Base-by-base conservation (phyloP, 2,888 invertebrate species). In the Patella pellucida region DNA sequence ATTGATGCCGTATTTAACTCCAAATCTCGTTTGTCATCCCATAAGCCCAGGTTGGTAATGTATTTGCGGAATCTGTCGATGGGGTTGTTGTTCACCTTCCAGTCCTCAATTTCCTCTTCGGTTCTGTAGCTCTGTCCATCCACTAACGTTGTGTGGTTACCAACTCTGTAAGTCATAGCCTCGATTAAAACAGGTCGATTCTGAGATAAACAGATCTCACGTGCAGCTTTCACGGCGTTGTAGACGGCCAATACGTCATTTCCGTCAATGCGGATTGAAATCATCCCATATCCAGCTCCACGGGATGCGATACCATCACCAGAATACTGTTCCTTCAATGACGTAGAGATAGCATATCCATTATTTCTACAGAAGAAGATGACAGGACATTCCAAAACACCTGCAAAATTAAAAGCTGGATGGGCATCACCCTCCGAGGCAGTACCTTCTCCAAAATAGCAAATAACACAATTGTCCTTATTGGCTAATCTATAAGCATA, bases 61-160 rank as follows among this genome's bases (percentile, higher is more conserved):
- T 96, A 98, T 68, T 93, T 92, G 78, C 95, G 94, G 50, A 99
- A 93, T 85, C 97, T 95, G 1, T 93, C 92, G 74, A 97, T 94
- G 0, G 99, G 99, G 88, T 95, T 95, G 85, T 96, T 95, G 69
- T 94, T 93, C 68, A 94, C 93, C 78, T 94, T 94, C 98, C 99
- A 99, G 83, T 94, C 86, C 56, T 89, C 87, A 23, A 90, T 89
- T 79, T 91, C 91, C 73, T 90, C 90, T 50, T 90, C 86, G 11
- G 90, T 88, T 76, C 99, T 93, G 90, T 99, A 99, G 0, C 97
- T 97, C 12, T 95, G 95, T 91, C 98, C 98, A 91, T 99, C 99
- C 87, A 99, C 99, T 0, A 98, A 99, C 0, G 99, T 99, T n/a
- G 98, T 98, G 91, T 99, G 99, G 89, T 99, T 98, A 0, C 99